Evolutionary conservation across 2,888 invertebrate genomes (phyloP).

Genomic region (Litoditis marina): DNA sequence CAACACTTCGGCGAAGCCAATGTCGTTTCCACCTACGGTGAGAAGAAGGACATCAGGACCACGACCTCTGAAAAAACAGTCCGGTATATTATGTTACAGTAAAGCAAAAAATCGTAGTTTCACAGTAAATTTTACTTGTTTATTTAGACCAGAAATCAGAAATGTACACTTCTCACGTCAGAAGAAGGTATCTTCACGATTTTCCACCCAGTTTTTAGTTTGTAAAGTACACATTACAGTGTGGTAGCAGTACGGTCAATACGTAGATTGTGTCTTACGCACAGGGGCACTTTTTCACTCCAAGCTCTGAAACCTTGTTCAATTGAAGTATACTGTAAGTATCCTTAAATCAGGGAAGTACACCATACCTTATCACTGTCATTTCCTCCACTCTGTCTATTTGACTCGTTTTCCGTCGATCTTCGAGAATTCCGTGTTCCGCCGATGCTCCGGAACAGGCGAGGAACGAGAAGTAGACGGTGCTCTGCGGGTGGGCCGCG

Average conservation of each 20-base stretch:
- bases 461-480: constrained; percentile 46
- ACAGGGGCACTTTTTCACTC: no score
- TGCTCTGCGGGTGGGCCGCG: neutral
- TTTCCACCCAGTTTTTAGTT: no score
- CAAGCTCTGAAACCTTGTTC: no score
- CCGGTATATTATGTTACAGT: neutral
- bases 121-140: no score
- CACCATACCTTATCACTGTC: constrained; percentile 8
- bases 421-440: constrained; percentile 37
- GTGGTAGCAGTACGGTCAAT: no score
- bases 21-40: constrained; percentile 57
- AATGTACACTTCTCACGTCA: no score
- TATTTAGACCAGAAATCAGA: no score
- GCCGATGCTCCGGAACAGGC: constrained; percentile 54
- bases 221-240: no score
- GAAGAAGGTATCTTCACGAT: no score
- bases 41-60: constrained; percentile 48
- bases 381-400: constrained; percentile 17
- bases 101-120: no score
- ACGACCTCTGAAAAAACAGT: constrained; percentile 20
- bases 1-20: constrained; percentile 48
- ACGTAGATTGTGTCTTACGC: no score
- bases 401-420: constrained; percentile 9
- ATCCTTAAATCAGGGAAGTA: neutral
- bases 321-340: no score